Conservation (phyloP, 2,797 vertebrate genomes). For the Intellagama lesueurii region DNA sequence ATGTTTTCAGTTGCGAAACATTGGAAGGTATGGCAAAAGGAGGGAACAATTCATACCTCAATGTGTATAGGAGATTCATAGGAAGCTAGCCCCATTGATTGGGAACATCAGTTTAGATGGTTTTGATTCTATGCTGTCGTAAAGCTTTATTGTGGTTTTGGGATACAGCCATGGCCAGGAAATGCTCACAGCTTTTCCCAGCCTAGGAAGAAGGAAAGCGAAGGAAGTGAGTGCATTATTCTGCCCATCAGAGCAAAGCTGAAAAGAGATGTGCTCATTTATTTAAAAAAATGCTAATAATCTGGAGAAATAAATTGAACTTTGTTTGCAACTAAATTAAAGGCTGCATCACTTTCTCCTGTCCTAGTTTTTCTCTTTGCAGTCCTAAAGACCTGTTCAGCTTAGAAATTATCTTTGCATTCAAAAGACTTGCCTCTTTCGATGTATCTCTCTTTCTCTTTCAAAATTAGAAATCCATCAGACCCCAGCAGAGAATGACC, state of each 20-base stretch:
- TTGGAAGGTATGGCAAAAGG: too few species aligned
- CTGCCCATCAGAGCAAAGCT: slow-evolving; percentile 28
- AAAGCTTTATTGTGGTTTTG: neutral
- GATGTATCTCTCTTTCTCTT: neutral
- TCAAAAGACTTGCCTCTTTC: neutral
- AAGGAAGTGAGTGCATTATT: slow-evolving; percentile 11
- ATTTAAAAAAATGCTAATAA: slow-evolving; percentile 32
- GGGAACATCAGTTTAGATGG: too few species aligned
- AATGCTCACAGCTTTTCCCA: slow-evolving; percentile 2
- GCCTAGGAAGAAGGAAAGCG: neutral
- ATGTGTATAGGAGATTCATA: neutral
- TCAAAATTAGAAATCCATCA: neutral
- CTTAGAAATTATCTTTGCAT: slow-evolving; percentile 40
- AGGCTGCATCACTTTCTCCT: slow-evolving; percentile 36
- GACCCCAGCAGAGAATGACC: slow-evolving; percentile 37
- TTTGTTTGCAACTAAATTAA: slow-evolving; percentile 38
- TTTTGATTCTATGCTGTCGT: neutral
- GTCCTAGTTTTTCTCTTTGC: slow-evolving; percentile 22
- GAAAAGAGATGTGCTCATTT: slow-evolving; percentile 15
- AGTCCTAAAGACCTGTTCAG: slow-evolving; percentile 38
- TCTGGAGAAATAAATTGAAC: slow-evolving; percentile 19
- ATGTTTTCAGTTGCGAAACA: too few species aligned
- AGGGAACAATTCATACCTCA: neutral
- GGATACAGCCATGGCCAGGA: neutral
- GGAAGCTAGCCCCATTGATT: neutral